A percentile compares a stretch with the other conserved stretches of the same genome.
Evolutionary conservation across 2,113 vertebrate species (phyloP).

Genomic region (Cercocebus atys): DNA sequence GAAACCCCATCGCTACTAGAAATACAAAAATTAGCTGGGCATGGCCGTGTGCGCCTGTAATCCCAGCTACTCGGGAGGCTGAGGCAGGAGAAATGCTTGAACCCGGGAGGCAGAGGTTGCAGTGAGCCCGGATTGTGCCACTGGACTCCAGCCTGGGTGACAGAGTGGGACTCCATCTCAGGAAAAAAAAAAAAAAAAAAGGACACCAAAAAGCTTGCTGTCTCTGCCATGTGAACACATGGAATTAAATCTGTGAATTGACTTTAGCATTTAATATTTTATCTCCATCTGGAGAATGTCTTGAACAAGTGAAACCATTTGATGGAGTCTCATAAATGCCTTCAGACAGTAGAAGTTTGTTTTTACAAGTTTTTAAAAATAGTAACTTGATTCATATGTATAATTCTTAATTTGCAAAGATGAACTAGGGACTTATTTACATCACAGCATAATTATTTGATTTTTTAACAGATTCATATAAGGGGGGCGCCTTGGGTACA

Average conservation of each 20-base stretch:
- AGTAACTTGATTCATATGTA: background rate
- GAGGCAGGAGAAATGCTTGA: too few relatives aligned
- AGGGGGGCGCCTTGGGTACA: background rate
- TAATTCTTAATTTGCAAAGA: constrained; percentile 27
- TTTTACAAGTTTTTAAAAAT: background rate
- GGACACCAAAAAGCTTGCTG: background rate
- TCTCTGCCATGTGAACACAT: background rate
- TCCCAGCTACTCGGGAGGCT: too few relatives aligned
- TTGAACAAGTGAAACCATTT: constrained; percentile 11
- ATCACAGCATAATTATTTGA: background rate
- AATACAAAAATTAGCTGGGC: too few relatives aligned
- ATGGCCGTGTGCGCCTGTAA: too few relatives aligned
- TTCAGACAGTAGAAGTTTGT: background rate
- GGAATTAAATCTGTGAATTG: background rate
- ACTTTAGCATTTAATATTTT: constrained; percentile 32
- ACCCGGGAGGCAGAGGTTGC: too few relatives aligned
- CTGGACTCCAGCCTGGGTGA: too few relatives aligned
- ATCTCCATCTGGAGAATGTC: background rate
- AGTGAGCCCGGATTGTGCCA: too few relatives aligned
- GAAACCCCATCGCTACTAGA: too few relatives aligned
- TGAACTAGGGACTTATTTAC: background rate
- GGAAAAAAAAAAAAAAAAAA: background rate
- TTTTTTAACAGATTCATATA: background rate
- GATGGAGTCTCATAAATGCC: background rate
- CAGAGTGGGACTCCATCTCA: too few relatives aligned